These are phyloP conservation scores for Ricordea florida DNA, from an alignment of 92 coral and sea anemone genomes.

Conservation along the genomic window DNA sequence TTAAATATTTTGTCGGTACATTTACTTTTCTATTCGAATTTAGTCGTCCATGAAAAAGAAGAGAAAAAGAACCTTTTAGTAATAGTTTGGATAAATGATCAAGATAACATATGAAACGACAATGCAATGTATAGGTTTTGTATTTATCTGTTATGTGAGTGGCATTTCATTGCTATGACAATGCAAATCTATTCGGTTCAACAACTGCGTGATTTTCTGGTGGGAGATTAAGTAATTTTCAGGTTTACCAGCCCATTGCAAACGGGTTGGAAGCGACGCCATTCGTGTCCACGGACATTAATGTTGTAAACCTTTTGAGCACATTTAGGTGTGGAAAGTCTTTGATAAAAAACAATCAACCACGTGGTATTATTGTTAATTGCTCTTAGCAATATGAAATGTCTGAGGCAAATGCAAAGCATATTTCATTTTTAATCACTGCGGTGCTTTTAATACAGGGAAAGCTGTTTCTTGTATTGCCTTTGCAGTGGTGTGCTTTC, in stretches of 20 bases:
- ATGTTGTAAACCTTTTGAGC: neutral
- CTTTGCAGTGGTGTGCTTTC: neutral
- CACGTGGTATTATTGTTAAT: conserved; percentile 36
- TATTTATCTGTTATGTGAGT: neutral
- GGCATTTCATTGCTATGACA: neutral
- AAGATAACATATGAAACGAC: too few relatives aligned
- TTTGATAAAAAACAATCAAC: conserved; percentile 27
- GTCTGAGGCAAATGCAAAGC: conserved; percentile 3
- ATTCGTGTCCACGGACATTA: conserved; percentile 4
- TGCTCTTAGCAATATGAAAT: neutral
- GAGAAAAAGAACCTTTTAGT: too few relatives aligned
- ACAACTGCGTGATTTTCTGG: neutral
- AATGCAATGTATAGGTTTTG: too few relatives aligned
- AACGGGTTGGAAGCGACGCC: conserved; percentile 1
- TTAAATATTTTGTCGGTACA: too few relatives aligned
- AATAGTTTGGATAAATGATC: too few relatives aligned
- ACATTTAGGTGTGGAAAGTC: neutral
- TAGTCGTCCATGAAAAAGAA: too few relatives aligned
- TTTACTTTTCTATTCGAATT: too few relatives aligned
- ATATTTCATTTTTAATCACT: neutral
- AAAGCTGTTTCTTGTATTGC: neutral
- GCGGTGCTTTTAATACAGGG: neutral
- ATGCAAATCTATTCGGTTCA: neutral
- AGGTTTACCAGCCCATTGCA: neutral
- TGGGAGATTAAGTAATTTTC: neutral